phyloP scores from a whole-genome alignment of 2,888 invertebrate species.

The Cataglyphis cursor region DNA sequence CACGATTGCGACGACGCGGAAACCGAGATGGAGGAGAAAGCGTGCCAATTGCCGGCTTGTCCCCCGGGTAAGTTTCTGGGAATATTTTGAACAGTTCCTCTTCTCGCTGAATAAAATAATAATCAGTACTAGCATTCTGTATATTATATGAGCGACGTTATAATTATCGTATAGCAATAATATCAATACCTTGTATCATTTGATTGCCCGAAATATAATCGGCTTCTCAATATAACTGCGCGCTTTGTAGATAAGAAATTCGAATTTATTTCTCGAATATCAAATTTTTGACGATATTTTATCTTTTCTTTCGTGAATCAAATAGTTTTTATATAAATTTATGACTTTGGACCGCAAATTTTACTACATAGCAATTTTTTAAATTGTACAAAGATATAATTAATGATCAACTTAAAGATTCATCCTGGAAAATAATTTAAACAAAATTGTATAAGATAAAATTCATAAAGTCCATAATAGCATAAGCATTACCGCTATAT shows the following conservation, averaged over 20 bases:
- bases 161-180: constrained; percentile 1
- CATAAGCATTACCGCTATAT: constrained; percentile 16
- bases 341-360: neutral
- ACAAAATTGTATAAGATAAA: neutral
- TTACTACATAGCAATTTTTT: constrained; percentile 1
- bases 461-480: neutral
- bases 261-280: neutral
- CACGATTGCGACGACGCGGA: constrained; percentile 86
- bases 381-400: neutral
- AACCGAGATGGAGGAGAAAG: constrained; percentile 88
- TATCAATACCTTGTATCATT: neutral
- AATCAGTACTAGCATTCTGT: neutral
- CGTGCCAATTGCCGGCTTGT: constrained; percentile 87
- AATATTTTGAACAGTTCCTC: constrained; percentile 72
- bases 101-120: neutral
- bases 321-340: neutral
- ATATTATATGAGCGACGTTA: neutral
- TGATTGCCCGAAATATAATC: neutral
- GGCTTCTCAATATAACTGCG: neutral
- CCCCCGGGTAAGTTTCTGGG: constrained; percentile 84
- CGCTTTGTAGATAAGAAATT: neutral
- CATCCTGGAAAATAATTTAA: neutral
- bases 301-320: neutral
- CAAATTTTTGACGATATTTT: constrained; percentile 7
- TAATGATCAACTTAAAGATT: neutral